Base-by-base conservation (phyloP, 2,113 vertebrate genomes). In the Sprattus sprattus region DNA sequence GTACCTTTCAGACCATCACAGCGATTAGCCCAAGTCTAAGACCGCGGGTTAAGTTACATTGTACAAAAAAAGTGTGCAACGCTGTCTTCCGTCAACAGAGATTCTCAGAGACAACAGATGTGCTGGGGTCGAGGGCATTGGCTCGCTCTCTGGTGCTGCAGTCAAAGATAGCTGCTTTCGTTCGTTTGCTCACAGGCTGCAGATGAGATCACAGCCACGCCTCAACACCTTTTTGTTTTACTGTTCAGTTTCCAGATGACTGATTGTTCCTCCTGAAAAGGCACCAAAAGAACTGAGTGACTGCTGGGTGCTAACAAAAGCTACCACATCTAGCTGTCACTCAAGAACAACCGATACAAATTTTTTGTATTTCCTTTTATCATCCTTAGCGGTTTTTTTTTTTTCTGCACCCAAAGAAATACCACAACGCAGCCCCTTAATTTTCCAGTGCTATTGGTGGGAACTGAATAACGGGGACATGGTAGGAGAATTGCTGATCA, bases 211-310 rank as follows among this genome's bases (percentile, higher is more conserved):
- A 78, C 71, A 28, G 10, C 71, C 25, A 78, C 13, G 71, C 71
- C 71, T 78, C 71, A 44, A 78, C 71, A 39, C 13, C 71, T 39
- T 57, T 71, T 39, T n/a, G 20, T 64, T 39, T 78, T 39, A 78
- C 71, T 4, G 32, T 78, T 78, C 25, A 32, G 71, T 78, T 78
- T 78, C 32, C 71, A 39, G 71, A 78, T 39, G 13, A 78, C 28
- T 78, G 83, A 84, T 84, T 84, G 83, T 84, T 84, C 57, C 46
- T 18, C 46, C 45, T 20, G 47, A 84, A 39, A 84, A 84, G 83
- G 83, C 83, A 84, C 83, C 44, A 46, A 84, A 84, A 67, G 57
- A 44, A 25, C 20, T 67, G 83, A 84, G 25, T 16, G 71, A 78
- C 71, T 22, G 10, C 71, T 39, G 71, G 71, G 71, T 39, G 32